Evolutionary conservation across 2,797 vertebrate species (phyloP), one percentile per base, ranked within the genome.

Genomic region (Basileuterus tristriatus): DNA sequence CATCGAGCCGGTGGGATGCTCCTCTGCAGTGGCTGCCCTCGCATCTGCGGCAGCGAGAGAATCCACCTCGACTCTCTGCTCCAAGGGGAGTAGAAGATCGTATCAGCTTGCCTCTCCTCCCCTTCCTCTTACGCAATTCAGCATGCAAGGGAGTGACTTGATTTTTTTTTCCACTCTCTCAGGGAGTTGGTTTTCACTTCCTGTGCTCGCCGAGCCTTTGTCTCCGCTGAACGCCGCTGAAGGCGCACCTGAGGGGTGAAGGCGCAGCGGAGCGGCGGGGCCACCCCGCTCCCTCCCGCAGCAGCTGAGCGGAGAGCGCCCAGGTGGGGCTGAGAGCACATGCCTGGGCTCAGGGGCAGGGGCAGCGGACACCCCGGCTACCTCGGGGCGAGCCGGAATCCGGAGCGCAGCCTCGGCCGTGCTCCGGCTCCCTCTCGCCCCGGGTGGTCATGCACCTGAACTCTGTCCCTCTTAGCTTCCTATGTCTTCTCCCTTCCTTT

Each of bases 151-250:
- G 95, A 94, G 94, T 78, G 90, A 81, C 95, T 87, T 2, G 77
- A 11, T 58, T 80, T 62, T 47, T 78, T 34, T 29, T 32, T 49
- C 13, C 21, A 8, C 49, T 36, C 64, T 62, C 53, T 3, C 19
- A 16, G 78, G 88, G 89, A 75, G 95, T 98, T 91, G 96, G 93
- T 97, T 98, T 98, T 98, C 98, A 98, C 98, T 99, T 99, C 98
- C 98, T 98, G 98, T 87, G 24, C 94, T 87, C 89, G 58, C 89
- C 83, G 97, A 97, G 97, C 98, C 98, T 98, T 98, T 98, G 98
- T 96, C 88, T 94, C 30, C 4, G 16, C 60, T 3, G 84, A 72
- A 3, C 96, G 82, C 97, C 87, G 97, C 97, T 68, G 92, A 55
- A 64, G 36, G 97, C 91, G 95, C 98, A 98, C 96, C 97, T 41